These are phyloP conservation scores for Stomatorhinus walkeri DNA, from an alignment of 2,797 vertebrate species.

Conservation along the genomic window DNA sequence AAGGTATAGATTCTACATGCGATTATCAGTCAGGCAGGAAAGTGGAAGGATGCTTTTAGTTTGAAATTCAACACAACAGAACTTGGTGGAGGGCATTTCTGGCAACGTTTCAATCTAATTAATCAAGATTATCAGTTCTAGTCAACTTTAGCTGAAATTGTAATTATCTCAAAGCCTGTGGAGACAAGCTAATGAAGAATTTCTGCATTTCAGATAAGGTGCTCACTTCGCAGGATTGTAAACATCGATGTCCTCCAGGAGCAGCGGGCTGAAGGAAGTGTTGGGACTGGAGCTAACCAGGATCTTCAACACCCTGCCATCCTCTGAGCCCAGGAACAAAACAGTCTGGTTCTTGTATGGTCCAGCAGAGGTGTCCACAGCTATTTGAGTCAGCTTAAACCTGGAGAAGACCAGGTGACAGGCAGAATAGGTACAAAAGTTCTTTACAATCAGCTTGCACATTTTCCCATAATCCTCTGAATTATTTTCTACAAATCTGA, in stretches of 20 bases:
- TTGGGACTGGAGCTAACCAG: slow-evolving; percentile 63
- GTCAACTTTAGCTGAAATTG: background rate
- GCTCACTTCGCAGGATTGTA: slow-evolving; percentile 77
- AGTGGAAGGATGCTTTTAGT: background rate
- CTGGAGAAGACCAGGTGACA: slow-evolving; percentile 41
- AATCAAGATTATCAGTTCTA: slow-evolving; percentile 5
- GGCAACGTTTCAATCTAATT: background rate
- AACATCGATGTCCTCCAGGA: slow-evolving; percentile 78
- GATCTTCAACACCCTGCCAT: slow-evolving; percentile 77
- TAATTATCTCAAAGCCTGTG: background rate
- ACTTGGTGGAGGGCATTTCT: background rate
- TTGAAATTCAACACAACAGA: background rate
- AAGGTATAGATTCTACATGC: background rate
- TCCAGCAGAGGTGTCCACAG: slow-evolving; percentile 73
- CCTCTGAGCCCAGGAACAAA: slow-evolving; percentile 80
- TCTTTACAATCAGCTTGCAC: background rate
- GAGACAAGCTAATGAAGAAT: background rate
- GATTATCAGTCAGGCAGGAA: background rate
- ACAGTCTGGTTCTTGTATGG: slow-evolving; percentile 72
- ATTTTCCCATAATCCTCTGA: slow-evolving; percentile 9
- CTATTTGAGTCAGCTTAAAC: slow-evolving; percentile 80
- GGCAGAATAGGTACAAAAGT: background rate
- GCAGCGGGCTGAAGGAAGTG: slow-evolving; percentile 58
- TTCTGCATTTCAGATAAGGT: background rate
- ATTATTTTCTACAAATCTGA: background rate